Conservation (phyloP, 2,888 invertebrate genomes). For the Geotrupes spiniger region DNA sequence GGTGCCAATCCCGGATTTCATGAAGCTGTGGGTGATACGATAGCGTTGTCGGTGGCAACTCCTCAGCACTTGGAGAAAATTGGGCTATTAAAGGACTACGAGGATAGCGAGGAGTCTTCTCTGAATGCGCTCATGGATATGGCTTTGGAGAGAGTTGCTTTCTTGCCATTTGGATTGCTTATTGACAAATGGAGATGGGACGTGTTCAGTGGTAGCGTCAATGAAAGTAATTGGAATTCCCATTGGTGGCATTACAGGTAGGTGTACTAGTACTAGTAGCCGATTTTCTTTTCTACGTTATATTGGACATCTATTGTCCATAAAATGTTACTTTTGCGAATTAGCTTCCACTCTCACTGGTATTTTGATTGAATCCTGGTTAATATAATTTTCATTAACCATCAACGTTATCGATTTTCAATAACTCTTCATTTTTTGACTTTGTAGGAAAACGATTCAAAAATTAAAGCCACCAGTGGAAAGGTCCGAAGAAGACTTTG, state of each 20-base stretch:
- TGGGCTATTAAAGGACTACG: constrained; percentile 45
- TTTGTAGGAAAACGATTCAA: constrained; percentile 42
- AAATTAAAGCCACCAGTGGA: constrained; percentile 44
- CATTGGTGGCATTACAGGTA: constrained; percentile 47
- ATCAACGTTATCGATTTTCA: too few relatives aligned
- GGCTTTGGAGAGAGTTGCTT: constrained; percentile 53
- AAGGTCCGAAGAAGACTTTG: constrained; percentile 48
- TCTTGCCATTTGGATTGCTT: constrained; percentile 57
- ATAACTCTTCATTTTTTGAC: neutral
- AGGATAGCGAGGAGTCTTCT: constrained; percentile 43
- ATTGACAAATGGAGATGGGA: constrained; percentile 60
- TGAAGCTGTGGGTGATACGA: constrained; percentile 62
- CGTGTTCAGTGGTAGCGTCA: constrained; percentile 51
- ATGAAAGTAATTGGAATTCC: constrained; percentile 47
- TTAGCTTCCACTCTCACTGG: too few relatives aligned
- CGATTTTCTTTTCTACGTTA: neutral
- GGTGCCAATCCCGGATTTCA: constrained; percentile 62
- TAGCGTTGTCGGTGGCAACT: constrained; percentile 58
- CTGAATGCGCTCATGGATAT: constrained; percentile 52
- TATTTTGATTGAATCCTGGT: too few relatives aligned
- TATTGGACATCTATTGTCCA: neutral
- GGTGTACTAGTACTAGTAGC: neutral
- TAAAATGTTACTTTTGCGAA: too few relatives aligned
- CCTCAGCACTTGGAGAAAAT: constrained; percentile 53
- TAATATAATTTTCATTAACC: too few relatives aligned